These are phyloP conservation scores for Pteronura brasiliensis DNA, from an alignment of 2,113 vertebrate species.

Conservation along the genomic window DNA sequence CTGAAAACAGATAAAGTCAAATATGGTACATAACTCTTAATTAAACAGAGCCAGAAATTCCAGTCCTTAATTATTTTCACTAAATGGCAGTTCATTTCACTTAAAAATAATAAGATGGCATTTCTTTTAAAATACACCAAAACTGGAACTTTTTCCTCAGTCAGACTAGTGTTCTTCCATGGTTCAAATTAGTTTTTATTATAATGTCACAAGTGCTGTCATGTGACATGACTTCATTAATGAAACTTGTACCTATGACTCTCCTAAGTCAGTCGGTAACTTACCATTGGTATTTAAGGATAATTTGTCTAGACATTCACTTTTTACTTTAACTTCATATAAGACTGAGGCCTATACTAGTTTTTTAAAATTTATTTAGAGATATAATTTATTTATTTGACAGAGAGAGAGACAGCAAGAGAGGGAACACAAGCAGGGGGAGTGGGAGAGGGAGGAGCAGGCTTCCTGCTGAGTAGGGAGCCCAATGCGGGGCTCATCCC, in stretches of 20 bases:
- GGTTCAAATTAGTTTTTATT: conserved; percentile 15
- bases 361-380: neutral
- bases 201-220: neutral
- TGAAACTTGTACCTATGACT: neutral
- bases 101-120: conserved; percentile 15
- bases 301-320: neutral
- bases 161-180: neutral
- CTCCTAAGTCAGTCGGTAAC: neutral
- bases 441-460: too few relatives aligned
- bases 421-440: too few relatives aligned
- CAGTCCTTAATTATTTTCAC: neutral
- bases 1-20: neutral
- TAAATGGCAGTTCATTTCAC: neutral
- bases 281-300: neutral
- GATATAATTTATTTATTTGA: too few relatives aligned
- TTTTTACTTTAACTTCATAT: neutral
- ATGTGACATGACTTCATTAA: neutral
- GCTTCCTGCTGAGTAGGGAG: too few relatives aligned
- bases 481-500: too few relatives aligned
- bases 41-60: neutral
- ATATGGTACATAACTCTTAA: neutral
- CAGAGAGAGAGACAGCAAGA: too few relatives aligned
- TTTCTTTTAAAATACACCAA: conserved; percentile 23
- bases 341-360: neutral
- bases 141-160: neutral